Conservation (phyloP, 2,888 invertebrate species). For the Drosophila pegasa region DNA sequence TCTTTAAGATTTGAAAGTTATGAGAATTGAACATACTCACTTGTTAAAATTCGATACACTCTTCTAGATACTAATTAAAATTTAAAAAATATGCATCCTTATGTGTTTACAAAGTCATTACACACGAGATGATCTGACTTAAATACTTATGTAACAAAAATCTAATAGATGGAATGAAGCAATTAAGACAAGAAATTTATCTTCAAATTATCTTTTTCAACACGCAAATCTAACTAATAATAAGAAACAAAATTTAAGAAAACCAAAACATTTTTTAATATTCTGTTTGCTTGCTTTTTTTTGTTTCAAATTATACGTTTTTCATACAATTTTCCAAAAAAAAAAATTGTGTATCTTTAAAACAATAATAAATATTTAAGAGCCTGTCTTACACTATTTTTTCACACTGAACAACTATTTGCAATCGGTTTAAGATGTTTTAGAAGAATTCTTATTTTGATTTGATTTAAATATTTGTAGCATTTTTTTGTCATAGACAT, state of each 20-base stretch:
- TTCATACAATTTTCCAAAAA: no score
- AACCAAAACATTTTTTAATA: no score
- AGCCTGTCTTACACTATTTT: not conserved
- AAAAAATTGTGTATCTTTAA: no score
- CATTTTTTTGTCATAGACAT: not conserved
- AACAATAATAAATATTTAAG: not conserved
- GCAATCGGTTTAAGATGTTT: not conserved
- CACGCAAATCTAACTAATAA: no score
- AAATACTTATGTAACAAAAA: not conserved
- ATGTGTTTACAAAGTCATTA: conserved; percentile 1
- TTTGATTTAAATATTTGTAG: not conserved
- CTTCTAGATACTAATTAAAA: conserved; percentile 21
- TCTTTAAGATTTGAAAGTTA: conserved; percentile 7
- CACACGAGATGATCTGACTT: not conserved
- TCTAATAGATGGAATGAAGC: no score
- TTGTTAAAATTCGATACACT: conserved; percentile 26
- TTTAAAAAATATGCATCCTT: conserved; percentile 1
- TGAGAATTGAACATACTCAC: conserved; percentile 14
- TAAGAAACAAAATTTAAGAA: no score
- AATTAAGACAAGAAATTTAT: not conserved
- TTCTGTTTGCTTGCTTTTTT: no score
- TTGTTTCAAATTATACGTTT: no score
- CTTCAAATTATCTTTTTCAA: not conserved
- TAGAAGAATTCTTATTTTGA: not conserved
- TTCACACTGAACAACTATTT: not conserved